Conservation (phyloP, 2,888 invertebrate species). For the Hydropsyche betteni region DNA sequence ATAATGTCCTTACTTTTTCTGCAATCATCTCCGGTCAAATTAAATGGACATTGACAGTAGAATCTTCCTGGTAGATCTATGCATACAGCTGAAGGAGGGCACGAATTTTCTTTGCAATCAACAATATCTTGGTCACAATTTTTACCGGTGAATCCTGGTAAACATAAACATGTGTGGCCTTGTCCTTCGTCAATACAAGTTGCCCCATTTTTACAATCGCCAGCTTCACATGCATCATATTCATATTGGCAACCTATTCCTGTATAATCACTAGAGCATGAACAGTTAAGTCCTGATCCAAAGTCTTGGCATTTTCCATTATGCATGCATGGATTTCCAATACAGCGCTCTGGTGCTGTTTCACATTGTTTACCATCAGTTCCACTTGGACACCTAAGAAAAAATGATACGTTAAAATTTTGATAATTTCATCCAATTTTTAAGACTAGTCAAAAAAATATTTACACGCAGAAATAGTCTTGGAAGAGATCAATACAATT, state of each 20-base stretch:
- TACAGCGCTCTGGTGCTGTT: conserved; percentile 93
- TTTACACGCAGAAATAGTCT: conserved; percentile 90
- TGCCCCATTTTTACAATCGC: conserved; percentile 93
- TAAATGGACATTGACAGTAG: conserved; percentile 97
- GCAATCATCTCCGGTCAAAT: conserved; percentile 95
- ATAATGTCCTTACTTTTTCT: conserved; percentile 79
- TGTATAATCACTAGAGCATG: conserved; percentile 85
- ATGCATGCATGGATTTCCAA: conserved; percentile 95
- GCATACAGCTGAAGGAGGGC: conserved; percentile 92
- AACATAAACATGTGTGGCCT: conserved; percentile 87
- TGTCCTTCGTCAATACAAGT: conserved; percentile 87
- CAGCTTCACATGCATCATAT: conserved; percentile 89
- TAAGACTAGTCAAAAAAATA: conserved; percentile 54
- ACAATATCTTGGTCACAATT: conserved; percentile 91
- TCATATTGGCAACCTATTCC: conserved; percentile 94
- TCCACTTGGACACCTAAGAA: conserved; percentile 84
- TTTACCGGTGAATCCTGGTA: conserved; percentile 80
- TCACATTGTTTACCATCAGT: conserved; percentile 98
- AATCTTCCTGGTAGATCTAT: conserved; percentile 90
- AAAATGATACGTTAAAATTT: conserved; percentile 45
- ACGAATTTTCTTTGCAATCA: conserved; percentile 93
- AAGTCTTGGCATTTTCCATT: conserved; percentile 95
- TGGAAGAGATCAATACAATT: conserved; percentile 91
- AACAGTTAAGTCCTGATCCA: conserved; percentile 93
- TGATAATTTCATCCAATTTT: conserved; percentile 2